A percentile compares a stretch with the other conserved stretches of the same genome.
phyloP scores from a whole-genome alignment of 2,888 invertebrate genomes.

The Baccha elongata region DNA sequence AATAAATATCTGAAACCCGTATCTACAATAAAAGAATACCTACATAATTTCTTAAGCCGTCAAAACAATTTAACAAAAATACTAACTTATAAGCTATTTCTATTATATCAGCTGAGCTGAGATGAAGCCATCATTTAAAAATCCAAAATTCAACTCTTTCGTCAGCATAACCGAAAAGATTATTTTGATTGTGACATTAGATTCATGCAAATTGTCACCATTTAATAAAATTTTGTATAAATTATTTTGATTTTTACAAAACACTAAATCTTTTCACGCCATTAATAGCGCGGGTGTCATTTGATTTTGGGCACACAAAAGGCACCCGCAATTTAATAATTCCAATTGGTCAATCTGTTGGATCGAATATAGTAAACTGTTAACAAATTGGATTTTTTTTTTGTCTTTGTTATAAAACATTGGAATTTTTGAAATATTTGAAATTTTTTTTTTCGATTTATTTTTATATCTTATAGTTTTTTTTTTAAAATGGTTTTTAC shows the following conservation, averaged over 20 bases:
- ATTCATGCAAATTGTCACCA: slow-evolving; percentile 48
- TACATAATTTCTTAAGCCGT: neutral
- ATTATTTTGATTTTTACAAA: slow-evolving; percentile 30
- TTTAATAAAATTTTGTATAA: slow-evolving; percentile 46
- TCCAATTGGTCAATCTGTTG: slow-evolving; percentile 49
- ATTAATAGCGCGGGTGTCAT: slow-evolving; percentile 65
- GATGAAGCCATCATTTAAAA: slow-evolving; percentile 22
- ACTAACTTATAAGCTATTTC: neutral
- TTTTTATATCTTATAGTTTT: slow-evolving; percentile 50
- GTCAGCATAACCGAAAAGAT: slow-evolving; percentile 22
- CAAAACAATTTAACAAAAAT: slow-evolving; percentile 1
- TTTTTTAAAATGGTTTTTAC: slow-evolving; percentile 66
- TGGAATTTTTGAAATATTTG: slow-evolving; percentile 57
- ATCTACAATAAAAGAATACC: neutral
- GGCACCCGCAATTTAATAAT: slow-evolving; percentile 21
- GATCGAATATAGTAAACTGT: slow-evolving; percentile 8
- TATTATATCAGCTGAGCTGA: neutral
- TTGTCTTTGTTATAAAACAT: slow-evolving; percentile 27
- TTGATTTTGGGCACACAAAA: slow-evolving; percentile 46
- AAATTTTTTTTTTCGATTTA: slow-evolving; percentile 37
- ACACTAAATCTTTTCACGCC: slow-evolving; percentile 33
- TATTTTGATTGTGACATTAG: slow-evolving; percentile 49
- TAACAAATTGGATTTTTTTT: neutral
- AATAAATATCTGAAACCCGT: neutral
- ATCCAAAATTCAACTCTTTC: slow-evolving; percentile 31